Conservation (phyloP, 2,113 vertebrate genomes). For the Ibidorhyncha struthersii region DNA sequence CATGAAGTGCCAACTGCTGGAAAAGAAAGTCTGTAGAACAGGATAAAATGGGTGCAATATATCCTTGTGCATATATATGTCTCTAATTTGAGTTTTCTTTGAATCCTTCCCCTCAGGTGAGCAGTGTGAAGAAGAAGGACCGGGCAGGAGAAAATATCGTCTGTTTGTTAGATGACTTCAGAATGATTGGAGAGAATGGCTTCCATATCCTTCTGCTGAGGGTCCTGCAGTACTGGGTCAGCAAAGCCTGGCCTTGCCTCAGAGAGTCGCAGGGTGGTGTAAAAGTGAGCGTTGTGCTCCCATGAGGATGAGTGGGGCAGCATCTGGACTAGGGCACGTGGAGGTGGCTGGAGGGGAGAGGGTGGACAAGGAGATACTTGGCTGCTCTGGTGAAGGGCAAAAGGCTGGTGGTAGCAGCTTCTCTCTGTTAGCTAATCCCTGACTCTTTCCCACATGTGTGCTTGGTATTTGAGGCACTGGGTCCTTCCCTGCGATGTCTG, state of each 20-base stretch:
- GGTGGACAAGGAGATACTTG: not conserved
- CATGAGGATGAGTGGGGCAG: not conserved
- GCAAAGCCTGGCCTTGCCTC: not conserved
- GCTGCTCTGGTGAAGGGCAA: not conserved
- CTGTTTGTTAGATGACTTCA: constrained; percentile 83
- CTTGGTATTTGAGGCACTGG: constrained; percentile 84
- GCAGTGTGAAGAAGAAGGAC: constrained; percentile 73
- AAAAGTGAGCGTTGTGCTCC: not conserved
- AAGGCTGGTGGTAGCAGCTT: not conserved
- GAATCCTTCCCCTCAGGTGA: constrained; percentile 69
- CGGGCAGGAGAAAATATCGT: constrained; percentile 73
- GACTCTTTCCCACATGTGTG: constrained; percentile 76
- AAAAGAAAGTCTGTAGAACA: not conserved
- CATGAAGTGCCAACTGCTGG: not conserved
- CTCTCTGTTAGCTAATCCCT: constrained; percentile 34
- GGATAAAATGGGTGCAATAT: not conserved
- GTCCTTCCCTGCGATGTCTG: constrained; percentile 79
- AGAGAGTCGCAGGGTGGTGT: not conserved
- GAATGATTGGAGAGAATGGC: constrained; percentile 81
- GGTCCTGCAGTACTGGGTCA: not conserved
- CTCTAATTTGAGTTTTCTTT: constrained; percentile 2
- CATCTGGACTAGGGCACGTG: not conserved
- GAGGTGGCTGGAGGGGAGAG: not conserved
- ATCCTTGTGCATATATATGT: not conserved
- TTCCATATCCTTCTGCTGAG: constrained; percentile 82